Evolutionary conservation across 2,113 vertebrate genomes (phyloP), one percentile per base, ranked within the genome.

Genomic region (Pluvianellus socialis): DNA sequence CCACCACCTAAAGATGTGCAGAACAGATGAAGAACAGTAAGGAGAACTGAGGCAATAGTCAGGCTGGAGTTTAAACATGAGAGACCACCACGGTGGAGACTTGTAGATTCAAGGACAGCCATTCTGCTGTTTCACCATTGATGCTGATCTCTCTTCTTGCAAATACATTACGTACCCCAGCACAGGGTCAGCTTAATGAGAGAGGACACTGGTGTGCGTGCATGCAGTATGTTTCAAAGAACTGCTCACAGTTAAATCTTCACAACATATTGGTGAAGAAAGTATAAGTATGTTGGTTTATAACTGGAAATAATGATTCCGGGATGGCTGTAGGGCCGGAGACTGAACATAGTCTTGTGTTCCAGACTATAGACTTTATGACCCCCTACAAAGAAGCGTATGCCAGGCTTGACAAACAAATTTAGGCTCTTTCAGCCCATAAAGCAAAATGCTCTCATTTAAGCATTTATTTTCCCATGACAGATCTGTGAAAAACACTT

Each of bases 31-130:
- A 14, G 33, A 67, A 15, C 62, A 71, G 21, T 10, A n/a, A 38
- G 40, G 18, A 68, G 32, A 61, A 20, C 15, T 15, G 30, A 92
- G 45, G 44, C 27, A 74, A 5, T 0, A 59, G 56, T 30, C 52
- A 88, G 27, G 53, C 55, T 38, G 66, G 49, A 65, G 23, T 20
- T 80, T 40, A 10, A 75, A 68, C 16, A 26, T 3, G 7, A 71
- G 23, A 68, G 5, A 23, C 12, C 0, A 18, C 5, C 28, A 12
- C 0, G 12, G 58, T 6, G 21, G 47, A 2, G 67, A 55, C 35
- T 2, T 45, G 9, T 20, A 86, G 26, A 5, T 13, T 4, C 72
- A 19, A 0, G 0, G 0, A 24, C 0, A 3, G 24, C 50, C 35
- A 35, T 42, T 27, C 24, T 35, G 35, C 67, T 61, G 18, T 20